A percentile compares a stretch with the other conserved stretches of the same genome.
Conservation (phyloP, 2,113 vertebrate species). For the Scytalopus superciliaris region DNA sequence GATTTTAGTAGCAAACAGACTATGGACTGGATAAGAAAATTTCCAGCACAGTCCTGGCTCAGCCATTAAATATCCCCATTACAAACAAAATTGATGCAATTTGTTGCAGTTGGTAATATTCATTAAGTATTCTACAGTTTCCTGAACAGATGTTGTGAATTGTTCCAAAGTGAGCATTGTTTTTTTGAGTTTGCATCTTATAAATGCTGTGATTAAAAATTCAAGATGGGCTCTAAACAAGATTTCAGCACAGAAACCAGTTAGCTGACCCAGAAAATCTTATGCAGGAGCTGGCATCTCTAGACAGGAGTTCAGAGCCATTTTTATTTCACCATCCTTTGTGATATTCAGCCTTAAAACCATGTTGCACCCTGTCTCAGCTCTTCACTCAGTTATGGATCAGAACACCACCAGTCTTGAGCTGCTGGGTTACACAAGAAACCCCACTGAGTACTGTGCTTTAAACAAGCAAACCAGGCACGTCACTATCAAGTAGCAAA, state of each 20-base stretch:
- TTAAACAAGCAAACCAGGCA: not conserved
- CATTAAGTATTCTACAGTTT: not conserved
- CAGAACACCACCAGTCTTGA: not conserved
- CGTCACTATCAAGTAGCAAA: rapidly evolving
- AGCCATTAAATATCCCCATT: not conserved
- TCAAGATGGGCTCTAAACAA: not conserved
- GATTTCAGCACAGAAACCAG: not conserved
- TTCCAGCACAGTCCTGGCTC: not conserved
- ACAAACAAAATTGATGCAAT: not conserved
- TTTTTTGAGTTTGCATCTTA: not conserved
- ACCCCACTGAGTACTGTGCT: rapidly evolving
- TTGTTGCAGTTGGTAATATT: not conserved
- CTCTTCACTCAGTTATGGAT: not conserved
- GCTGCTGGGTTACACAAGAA: not conserved
- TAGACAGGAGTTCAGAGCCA: not conserved
- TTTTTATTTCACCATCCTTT: not conserved
- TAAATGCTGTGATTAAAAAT: not conserved
- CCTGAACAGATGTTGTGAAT: not conserved
- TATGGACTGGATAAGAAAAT: not conserved
- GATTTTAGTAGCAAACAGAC: not conserved
- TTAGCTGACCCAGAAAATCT: not conserved
- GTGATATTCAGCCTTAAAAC: not conserved
- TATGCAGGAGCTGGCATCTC: not conserved
- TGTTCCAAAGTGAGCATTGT: not conserved
- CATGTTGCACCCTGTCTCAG: not conserved